These are phyloP conservation scores for Stylophora pistillata DNA, from an alignment of 64 coral and sea anemone species.

Conservation along the genomic window DNA sequence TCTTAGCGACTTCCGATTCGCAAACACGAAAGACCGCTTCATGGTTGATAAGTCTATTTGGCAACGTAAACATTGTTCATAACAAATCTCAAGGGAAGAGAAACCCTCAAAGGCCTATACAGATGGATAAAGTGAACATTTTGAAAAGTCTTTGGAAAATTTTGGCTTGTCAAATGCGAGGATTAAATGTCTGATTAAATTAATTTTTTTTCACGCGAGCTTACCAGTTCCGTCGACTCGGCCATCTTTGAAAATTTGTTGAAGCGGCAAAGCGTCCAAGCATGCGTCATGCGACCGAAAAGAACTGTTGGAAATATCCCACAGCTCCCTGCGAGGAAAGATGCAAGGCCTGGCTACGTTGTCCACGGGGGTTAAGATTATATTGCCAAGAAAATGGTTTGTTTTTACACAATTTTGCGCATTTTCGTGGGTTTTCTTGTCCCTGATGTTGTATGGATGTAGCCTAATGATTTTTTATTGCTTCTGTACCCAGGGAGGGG, in stretches of 20 bases:
- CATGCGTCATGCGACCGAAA: background rate
- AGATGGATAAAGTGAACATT: background rate
- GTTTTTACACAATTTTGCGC: background rate
- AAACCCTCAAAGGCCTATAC: background rate
- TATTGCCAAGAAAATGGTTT: slow-evolving; percentile 15
- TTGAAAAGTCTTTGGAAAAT: background rate
- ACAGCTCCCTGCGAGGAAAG: background rate
- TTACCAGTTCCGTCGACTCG: slow-evolving; percentile 37
- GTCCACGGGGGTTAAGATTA: background rate
- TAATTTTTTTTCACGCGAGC: slow-evolving; percentile 2
- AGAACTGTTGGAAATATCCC: background rate
- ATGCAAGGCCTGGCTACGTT: background rate
- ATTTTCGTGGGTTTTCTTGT: background rate
- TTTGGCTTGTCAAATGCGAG: background rate
- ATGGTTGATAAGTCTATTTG: background rate
- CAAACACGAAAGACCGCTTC: background rate
- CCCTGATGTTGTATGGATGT: background rate
- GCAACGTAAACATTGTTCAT: slow-evolving; percentile 31
- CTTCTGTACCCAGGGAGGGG: slow-evolving; percentile 72
- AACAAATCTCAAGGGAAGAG: background rate
- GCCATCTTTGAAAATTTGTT: slow-evolving; percentile 33
- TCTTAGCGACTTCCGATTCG: slow-evolving; percentile 35
- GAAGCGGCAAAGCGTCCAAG: slow-evolving; percentile 7
- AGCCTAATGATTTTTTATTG: background rate
- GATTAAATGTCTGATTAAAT: slow-evolving; percentile 6